Percentiles rank a stretch among this genome's conserved stretches.
Conservation (phyloP, 2,113 vertebrate genomes). For the Peromyscus polionotus region DNA sequence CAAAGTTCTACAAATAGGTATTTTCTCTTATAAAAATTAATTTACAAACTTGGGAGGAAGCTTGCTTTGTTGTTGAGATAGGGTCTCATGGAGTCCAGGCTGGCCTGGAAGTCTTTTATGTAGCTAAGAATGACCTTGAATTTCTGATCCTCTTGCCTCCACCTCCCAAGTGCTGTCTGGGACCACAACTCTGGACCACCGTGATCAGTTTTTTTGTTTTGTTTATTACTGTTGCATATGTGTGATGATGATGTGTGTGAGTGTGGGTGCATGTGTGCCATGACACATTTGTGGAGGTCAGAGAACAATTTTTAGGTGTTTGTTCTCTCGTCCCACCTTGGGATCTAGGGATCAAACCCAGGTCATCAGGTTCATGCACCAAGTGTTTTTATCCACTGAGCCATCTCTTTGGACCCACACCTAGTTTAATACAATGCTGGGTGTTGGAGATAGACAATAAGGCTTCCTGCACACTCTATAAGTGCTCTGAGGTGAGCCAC, state of each 20-base stretch:
- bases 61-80: neutral
- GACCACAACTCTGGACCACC: neutral
- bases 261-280: no score
- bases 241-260: neutral
- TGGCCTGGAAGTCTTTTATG: neutral
- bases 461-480: neutral
- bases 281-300: neutral
- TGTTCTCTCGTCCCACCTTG: neutral
- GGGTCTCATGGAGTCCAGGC: neutral
- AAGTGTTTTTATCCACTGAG: neutral
- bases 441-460: no score
- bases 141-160: neutral
- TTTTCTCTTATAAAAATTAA: slow-evolving; percentile 17
- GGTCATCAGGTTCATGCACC: neutral
- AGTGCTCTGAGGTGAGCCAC: neutral
- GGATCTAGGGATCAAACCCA: neutral
- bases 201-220: neutral
- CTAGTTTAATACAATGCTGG: neutral
- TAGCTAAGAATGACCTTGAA: neutral
- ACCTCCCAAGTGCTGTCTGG: neutral
- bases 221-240: neutral
- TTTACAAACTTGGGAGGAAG: neutral
- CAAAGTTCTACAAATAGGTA: neutral
- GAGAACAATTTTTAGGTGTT: neutral
- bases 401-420: neutral